Evolutionary conservation across 2,888 invertebrate genomes (phyloP), one percentile per base, ranked within the genome.

Genomic region (Brassicogethes aeneus): DNA sequence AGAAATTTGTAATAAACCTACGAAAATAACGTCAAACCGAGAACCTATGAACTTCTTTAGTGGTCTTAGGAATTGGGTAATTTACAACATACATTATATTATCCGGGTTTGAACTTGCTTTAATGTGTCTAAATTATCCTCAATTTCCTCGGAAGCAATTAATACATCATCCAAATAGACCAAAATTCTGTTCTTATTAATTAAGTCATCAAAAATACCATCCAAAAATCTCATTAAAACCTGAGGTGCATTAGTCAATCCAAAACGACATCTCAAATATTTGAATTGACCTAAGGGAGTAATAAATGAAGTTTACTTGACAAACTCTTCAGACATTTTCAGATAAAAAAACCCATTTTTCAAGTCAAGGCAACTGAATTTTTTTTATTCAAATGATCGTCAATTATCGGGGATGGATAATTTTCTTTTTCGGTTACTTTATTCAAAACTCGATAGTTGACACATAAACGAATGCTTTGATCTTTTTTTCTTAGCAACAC

Each of bases 361-460:
- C 7, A 58, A 41, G 44, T 57, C 55, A n/a, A 59, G 32, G 2
- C 17, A 43, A 3, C 49, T 48, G 39, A 48, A 57, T 40, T 43
- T 52, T 17, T 36, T 48, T 39, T 17, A 30, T 59, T 53, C 14
- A 57, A 16, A 37, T 17, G 17, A 23, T 37, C 37, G 3, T 37
- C 37, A 3, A 37, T 37, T 23, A 37, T n/a, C 13, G 37, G 37
- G 14, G 37, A 23, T n/a, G 37, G 37, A 37, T 14, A 37, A 37
- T 37, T 37, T 14, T 37, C 7, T 12, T 23, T 17, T 23, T 23
- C 29, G 5, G 37, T 23, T n/a, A 37, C 5, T 37, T 37, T 17
- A 12, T 37, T 23, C n/a, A 37, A 13, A 10, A 3, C 17, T 16
- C 37, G 5, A 17, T 37, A 37, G 13, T 37, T 29, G 7, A 37